Percentiles rank a stretch among this genome's conserved stretches.
These are phyloP conservation scores for Vandiemenella viatica DNA, from an alignment of 2,888 invertebrate species.

Conservation along the genomic window DNA sequence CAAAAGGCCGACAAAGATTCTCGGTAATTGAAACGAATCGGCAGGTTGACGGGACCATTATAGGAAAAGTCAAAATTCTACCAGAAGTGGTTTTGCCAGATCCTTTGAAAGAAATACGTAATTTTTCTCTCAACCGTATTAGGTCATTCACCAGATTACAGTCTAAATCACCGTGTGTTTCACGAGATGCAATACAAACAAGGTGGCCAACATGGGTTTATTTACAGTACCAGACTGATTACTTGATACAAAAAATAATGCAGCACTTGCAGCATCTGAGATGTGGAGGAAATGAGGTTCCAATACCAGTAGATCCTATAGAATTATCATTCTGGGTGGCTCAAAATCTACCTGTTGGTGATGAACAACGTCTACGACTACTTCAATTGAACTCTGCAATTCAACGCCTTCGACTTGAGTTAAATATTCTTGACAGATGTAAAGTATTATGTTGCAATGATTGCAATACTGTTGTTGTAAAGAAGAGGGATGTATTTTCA, in stretches of 20 bases:
- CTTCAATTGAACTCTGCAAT: conserved; percentile 51
- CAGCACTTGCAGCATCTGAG: conserved; percentile 24
- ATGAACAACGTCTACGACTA: conserved; percentile 43
- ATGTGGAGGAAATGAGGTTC: conserved; percentile 17
- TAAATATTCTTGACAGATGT: conserved; percentile 33
- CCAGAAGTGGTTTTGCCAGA: conserved; percentile 47
- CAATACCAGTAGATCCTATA: conserved; percentile 33
- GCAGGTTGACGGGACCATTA: conserved; percentile 33
- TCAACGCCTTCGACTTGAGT: conserved; percentile 45
- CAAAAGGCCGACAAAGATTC: conserved; percentile 64
- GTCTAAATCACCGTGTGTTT: conserved; percentile 20
- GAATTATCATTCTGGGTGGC: conserved; percentile 69
- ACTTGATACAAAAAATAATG: conserved; percentile 29
- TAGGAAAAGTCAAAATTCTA: conserved; percentile 48
- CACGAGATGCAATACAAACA: conserved; percentile 36
- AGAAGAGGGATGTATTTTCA: conserved; percentile 55
- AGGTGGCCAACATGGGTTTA: conserved; percentile 53
- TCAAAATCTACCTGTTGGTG: conserved; percentile 55
- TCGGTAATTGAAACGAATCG: conserved; percentile 34
- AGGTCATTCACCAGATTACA: conserved; percentile 21
- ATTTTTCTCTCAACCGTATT: conserved; percentile 24
- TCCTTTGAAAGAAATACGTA: conserved; percentile 32
- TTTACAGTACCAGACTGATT: conserved; percentile 41
- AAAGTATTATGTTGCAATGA: conserved; percentile 35
- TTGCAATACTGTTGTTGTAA: conserved; percentile 37